Conservation (phyloP, 2,888 invertebrate species). For the Papilio protenor region DNA sequence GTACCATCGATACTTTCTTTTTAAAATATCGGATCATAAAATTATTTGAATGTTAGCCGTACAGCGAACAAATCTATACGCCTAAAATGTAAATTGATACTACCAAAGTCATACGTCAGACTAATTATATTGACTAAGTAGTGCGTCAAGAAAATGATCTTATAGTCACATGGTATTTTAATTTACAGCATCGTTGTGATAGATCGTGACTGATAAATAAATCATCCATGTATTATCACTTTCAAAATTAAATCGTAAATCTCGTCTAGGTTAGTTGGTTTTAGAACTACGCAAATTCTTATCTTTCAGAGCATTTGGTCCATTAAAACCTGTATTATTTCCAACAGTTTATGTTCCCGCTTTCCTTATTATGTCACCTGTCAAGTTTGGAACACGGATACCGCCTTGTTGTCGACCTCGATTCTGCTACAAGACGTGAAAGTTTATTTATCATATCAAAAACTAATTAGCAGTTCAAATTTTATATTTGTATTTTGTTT, state of each 20-base stretch:
- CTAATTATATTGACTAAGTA: slow-evolving; percentile 3
- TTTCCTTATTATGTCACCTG: not conserved
- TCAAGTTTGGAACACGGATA: not conserved
- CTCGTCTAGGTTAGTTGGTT: too few relatives aligned
- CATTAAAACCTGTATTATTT: not conserved
- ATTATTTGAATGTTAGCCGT: too few relatives aligned
- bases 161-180: slow-evolving; percentile 7
- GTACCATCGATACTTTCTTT: too few relatives aligned
- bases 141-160: not conserved
- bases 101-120: not conserved
- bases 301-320: not conserved
- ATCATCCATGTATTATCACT: too few relatives aligned
- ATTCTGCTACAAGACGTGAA: not conserved
- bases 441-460: not conserved
- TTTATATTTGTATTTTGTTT: not conserved
- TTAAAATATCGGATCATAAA: too few relatives aligned
- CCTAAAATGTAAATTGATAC: not conserved
- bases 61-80: too few relatives aligned
- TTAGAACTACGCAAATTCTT: not conserved
- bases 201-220: too few relatives aligned
- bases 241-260: too few relatives aligned
- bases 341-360: not conserved
- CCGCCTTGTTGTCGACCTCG: not conserved
- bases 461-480: not conserved
- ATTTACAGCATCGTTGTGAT: slow-evolving; percentile 19